Evolutionary conservation across 2,113 vertebrate genomes (phyloP), one percentile per base, ranked within the genome.

Genomic region (Ibidorhyncha struthersii): DNA sequence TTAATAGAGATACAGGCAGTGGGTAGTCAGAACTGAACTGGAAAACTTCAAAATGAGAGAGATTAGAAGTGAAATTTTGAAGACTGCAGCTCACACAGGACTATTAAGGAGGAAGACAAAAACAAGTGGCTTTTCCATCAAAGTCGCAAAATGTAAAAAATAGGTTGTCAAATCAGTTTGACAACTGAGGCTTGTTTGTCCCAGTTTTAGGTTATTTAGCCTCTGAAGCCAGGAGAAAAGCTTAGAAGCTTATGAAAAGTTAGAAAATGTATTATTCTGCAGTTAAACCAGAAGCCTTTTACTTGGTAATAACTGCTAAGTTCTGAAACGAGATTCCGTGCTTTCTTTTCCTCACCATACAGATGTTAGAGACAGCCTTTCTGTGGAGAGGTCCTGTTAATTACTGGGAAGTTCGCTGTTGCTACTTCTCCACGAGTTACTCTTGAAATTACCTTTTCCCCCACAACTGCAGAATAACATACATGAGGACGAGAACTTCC

Each of bases 61-160:
- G 47, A 92, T 95, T 94, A 85, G 62, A 96, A 92, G 70, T 82
- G 81, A 93, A 97, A 96, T 96, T 95, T 91, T 94, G 78, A 93
- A 95, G 91, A 91, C 77, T 53, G 55, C 41, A 67, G 85, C 43
- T 84, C 50, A 84, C n/a, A n/a, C 21, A 78, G 50, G 74, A 66
- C 81, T 93, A 14, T 92, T 94, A 93, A 76, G 70, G 58, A 58
- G 65, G 79, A 89, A 92, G 78, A 93, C 79, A 85, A 86, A 90
- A 93, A 92, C 85, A 89, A 95, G 66, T 84, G 88, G 79, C 25
- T 29, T 96, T 97, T 86, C 59, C 29, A 95, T 95, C 96, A 93
- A 93, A 96, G 72, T 93, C 13, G 9, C 62, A 95, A 92, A 94
- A 97, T 81, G 34, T 94, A 80, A 95, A 93, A 95, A 91, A 79